phyloP scores from a whole-genome alignment of 2,113 vertebrate species.

The Amazona guildingii region DNA sequence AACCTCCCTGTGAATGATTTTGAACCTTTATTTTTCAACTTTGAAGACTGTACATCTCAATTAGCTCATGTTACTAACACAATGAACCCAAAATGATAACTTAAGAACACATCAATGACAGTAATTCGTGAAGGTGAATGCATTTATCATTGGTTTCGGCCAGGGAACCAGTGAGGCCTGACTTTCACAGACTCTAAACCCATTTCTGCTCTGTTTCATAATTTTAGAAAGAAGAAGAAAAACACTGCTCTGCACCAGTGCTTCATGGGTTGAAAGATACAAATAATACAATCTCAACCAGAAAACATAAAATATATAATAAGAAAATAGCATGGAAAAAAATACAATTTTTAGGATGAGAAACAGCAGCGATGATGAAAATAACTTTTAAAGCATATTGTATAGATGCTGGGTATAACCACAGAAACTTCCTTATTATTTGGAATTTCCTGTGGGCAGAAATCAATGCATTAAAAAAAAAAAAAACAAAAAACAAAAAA shows the following conservation, averaged over 20 bases:
- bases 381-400: background rate
- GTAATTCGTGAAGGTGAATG: background rate
- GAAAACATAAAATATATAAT: background rate
- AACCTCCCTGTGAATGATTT: background rate
- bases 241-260: background rate
- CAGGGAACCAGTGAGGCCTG: background rate
- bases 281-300: background rate
- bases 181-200: background rate
- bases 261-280: background rate
- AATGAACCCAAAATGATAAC: background rate
- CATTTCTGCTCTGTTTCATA: background rate
- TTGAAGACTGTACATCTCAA: background rate
- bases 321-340: background rate
- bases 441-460: background rate
- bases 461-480: background rate
- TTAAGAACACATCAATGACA: background rate
- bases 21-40: background rate
- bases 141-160: background rate
- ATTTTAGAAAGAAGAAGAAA: background rate
- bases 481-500: background rate
- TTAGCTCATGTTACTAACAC: background rate
- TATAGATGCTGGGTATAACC: background rate
- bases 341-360: background rate
- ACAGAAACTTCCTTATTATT: background rate
- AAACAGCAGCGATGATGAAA: background rate